Evolutionary conservation across 35 echinoderm and acorn worm genomes (phyloP).

Genomic region (Stichopus chloronotus): DNA sequence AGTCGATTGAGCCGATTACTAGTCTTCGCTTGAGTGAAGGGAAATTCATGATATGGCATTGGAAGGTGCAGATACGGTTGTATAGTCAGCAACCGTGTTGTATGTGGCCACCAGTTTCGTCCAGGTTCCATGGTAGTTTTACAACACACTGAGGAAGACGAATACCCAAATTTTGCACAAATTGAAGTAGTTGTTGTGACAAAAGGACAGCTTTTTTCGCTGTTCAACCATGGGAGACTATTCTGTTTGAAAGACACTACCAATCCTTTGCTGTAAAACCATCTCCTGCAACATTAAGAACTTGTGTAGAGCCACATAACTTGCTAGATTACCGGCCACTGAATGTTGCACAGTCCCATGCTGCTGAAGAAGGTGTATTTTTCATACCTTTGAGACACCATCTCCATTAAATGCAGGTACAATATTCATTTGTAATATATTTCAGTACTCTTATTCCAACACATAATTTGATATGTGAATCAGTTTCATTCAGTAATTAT

Average conservation of each 20-base stretch:
- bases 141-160: slow-evolving; percentile 28
- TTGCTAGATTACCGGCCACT: slow-evolving; percentile 4
- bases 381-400: slow-evolving; percentile 10
- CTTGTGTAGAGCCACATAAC: slow-evolving; percentile 3
- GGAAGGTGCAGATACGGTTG: slow-evolving; percentile 6
- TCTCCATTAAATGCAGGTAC: slow-evolving; percentile 16
- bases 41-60: slow-evolving; percentile 2
- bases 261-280: slow-evolving; percentile 23
- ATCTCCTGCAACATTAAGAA: not conserved
- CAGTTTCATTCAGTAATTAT: not conserved
- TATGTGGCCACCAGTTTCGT: slow-evolving; percentile 27
- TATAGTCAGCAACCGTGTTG: slow-evolving; percentile 7
- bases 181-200: slow-evolving; percentile 28
- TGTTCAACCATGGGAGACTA: slow-evolving; percentile 19
- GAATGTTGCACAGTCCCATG: not conserved
- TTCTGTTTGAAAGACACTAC: slow-evolving; percentile 31
- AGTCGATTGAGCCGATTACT: slow-evolving; percentile 30
- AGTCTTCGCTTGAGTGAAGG: slow-evolving; percentile 42
- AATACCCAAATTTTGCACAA: slow-evolving; percentile 26
- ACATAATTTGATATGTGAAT: slow-evolving; percentile 28
- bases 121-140: slow-evolving; percentile 41
- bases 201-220: slow-evolving; percentile 21
- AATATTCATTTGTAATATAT: not conserved
- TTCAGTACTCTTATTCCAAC: slow-evolving; percentile 6
- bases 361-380: slow-evolving; percentile 43